Conservation (phyloP, 2,113 vertebrate species). For the Halcyon malimbica region DNA sequence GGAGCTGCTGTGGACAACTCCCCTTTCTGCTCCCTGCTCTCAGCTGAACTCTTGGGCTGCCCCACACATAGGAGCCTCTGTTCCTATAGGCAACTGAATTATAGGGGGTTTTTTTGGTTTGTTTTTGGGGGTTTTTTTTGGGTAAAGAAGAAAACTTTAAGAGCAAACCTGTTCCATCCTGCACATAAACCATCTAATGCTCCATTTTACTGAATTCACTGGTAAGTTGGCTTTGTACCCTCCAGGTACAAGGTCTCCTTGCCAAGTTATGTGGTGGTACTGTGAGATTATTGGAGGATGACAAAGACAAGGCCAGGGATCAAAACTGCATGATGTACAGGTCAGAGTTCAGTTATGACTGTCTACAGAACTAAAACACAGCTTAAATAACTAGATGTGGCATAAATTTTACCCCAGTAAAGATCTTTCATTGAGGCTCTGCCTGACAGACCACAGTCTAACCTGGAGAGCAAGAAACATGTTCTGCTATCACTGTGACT, state of each 20-base stretch:
- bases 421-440: background rate
- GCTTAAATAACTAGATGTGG: background rate
- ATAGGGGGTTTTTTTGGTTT: too few species aligned
- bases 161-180: background rate
- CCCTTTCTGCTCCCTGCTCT: background rate
- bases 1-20: background rate
- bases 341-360: background rate
- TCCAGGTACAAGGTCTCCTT: too few species aligned
- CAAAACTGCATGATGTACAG: background rate
- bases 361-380: background rate
- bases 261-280: background rate
- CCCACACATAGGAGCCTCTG: background rate
- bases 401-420: background rate
- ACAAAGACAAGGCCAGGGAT: background rate
- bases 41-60: background rate
- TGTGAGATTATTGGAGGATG: background rate
- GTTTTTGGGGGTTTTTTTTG: too few species aligned
- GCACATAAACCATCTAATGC: background rate
- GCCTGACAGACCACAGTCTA: background rate
- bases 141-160: background rate
- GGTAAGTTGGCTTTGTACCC: background rate
- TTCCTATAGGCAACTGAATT: background rate
- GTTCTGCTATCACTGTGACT: background rate
- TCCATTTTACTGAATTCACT: background rate
- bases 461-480: background rate